These are phyloP conservation scores for Callipepla californica DNA, from an alignment of 2,113 vertebrate species.

Conservation along the genomic window DNA sequence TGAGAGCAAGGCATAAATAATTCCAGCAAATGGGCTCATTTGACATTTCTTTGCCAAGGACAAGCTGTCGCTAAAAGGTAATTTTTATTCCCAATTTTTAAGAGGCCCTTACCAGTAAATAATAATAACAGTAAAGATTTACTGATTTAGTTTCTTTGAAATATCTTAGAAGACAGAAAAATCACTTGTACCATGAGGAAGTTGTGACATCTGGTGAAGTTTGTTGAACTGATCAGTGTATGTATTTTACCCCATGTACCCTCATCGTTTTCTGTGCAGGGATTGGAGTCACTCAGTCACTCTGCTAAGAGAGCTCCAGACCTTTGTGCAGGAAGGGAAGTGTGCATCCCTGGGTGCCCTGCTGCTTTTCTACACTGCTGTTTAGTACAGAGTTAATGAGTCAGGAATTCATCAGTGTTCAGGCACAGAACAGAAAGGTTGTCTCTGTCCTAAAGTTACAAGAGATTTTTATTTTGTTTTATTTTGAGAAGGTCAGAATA, in stretches of 20 bases:
- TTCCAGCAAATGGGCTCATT: conserved; percentile 3
- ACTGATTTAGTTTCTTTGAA: neutral
- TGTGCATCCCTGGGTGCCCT: neutral
- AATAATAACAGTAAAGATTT: neutral
- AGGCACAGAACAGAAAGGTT: neutral
- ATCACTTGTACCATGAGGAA: neutral
- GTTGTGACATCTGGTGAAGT: neutral
- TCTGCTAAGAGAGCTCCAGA: neutral
- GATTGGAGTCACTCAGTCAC: neutral
- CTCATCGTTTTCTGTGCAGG: neutral
- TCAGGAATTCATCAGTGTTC: neutral
- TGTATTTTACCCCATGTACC: neutral
- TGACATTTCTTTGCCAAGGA: conserved; percentile 14
- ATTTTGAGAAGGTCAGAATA: neutral
- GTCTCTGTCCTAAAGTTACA: neutral
- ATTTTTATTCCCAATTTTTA: conserved; percentile 3
- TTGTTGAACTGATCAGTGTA: neutral
- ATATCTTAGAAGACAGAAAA: neutral
- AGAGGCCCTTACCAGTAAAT: neutral
- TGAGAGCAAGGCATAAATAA: conserved; percentile 12
- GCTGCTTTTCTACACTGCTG: neutral
- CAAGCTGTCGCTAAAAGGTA: neutral
- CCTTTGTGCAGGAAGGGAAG: neutral
- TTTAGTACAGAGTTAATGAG: neutral
- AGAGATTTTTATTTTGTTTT: neutral